Conservation (phyloP, 2,888 invertebrate species). For the Azorinus chamasolen region DNA sequence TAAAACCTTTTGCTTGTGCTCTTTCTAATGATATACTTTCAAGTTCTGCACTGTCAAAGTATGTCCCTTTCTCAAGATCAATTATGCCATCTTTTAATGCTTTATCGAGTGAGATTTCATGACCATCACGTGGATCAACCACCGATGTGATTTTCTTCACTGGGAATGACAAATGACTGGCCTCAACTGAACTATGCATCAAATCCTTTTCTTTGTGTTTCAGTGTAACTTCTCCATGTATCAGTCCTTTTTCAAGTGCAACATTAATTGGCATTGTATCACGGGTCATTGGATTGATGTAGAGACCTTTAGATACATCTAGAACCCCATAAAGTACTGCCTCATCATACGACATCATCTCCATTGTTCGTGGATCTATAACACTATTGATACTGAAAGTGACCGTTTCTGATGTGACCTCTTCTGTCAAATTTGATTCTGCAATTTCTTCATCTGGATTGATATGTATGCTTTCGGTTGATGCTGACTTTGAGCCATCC, state of each 20-base stretch:
- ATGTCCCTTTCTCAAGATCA: slow-evolving; percentile 89
- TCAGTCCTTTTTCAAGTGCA: slow-evolving; percentile 93
- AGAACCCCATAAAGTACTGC: slow-evolving; percentile 96
- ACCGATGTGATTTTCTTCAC: slow-evolving; percentile 86
- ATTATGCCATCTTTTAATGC: slow-evolving; percentile 83
- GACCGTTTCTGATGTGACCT: slow-evolving; percentile 82
- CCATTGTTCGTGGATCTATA: slow-evolving; percentile 89
- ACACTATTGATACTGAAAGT: slow-evolving; percentile 87
- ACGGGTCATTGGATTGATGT: slow-evolving; percentile 92
- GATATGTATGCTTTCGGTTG: slow-evolving; percentile 88
- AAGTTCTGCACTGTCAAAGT: slow-evolving; percentile 94
- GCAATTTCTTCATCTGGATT: slow-evolving; percentile 87
- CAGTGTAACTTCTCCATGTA: slow-evolving; percentile 87
- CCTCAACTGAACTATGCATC: slow-evolving; percentile 76
- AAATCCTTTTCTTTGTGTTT: slow-evolving; percentile 76
- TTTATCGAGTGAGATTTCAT: slow-evolving; percentile 77
- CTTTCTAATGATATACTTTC: slow-evolving; percentile 93
- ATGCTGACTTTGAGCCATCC: slow-evolving; percentile 87
- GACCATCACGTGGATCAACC: slow-evolving; percentile 92
- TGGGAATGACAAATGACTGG: slow-evolving; percentile 73
- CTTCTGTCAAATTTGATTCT: slow-evolving; percentile 87
- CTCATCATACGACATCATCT: slow-evolving; percentile 94
- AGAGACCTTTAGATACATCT: slow-evolving; percentile 90
- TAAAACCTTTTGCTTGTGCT: slow-evolving; percentile 92
- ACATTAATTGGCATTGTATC: slow-evolving; percentile 92